Percentiles rank a stretch among this genome's conserved stretches.
Conservation (phyloP, 2,888 invertebrate species). For the Drosophila infuscata region DNA sequence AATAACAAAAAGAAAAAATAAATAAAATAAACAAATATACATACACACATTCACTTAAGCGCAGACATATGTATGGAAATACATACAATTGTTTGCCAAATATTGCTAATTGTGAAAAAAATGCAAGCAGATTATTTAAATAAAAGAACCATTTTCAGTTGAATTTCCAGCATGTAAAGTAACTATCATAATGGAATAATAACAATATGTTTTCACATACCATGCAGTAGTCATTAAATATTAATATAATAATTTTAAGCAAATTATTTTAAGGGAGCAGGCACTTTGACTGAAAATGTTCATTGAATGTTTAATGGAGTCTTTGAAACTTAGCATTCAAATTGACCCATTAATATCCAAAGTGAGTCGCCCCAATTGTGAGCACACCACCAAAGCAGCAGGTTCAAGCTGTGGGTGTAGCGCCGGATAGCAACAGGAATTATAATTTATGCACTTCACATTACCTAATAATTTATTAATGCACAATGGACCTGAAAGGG, state of each 20-base stretch:
- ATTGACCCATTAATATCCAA: constrained; percentile 45
- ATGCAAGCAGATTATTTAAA: constrained; percentile 47
- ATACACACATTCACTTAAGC: constrained; percentile 10
- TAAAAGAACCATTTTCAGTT: constrained; percentile 18
- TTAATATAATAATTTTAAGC: neutral
- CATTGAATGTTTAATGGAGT: constrained; percentile 4
- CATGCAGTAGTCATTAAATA: constrained; percentile 4
- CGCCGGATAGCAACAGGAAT: constrained; percentile 8
- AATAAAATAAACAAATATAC: neutral
- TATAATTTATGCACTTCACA: constrained; percentile 70
- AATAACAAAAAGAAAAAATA: constrained; percentile 23
- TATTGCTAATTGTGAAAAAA: constrained; percentile 43
- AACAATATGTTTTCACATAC: neutral
- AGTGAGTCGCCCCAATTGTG: constrained; percentile 20
- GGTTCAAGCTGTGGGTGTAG: constrained; percentile 1
- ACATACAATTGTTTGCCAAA: constrained; percentile 14
- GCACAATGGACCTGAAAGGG: constrained; percentile 60
- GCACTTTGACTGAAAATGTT: neutral
- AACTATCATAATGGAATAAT: neutral
- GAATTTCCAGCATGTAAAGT: neutral
- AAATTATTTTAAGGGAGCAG: constrained; percentile 2
- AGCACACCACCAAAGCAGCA: neutral
- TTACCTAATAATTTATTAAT: constrained; percentile 70
- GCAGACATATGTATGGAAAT: constrained; percentile 10
- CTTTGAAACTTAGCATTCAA: constrained; percentile 18